Evolutionary conservation across 1,140 invertebrate species (phyloP).

Genomic region (Drepana arcuata): DNA sequence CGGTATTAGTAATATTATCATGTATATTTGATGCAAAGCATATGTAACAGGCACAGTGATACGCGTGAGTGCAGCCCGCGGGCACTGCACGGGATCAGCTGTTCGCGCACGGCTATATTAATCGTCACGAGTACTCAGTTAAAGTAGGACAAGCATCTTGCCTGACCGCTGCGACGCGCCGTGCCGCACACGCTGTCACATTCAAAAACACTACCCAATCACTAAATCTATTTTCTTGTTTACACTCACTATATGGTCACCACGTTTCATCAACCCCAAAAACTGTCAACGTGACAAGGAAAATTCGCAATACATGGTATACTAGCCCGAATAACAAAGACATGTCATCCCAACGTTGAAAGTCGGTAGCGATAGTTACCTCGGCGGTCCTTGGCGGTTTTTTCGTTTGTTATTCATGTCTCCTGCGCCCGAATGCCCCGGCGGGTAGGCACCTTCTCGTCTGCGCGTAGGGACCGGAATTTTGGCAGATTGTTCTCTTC

Average conservation of each 20-base stretch:
- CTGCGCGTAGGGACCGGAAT: conserved; percentile 77
- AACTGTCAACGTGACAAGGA: conserved; percentile 51
- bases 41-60: too few species aligned
- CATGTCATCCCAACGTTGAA: conserved; percentile 52
- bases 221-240: conserved; percentile 45
- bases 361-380: conserved; percentile 63
- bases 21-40: too few species aligned
- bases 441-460: conserved; percentile 73
- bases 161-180: conserved; percentile 27
- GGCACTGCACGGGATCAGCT: conserved; percentile 43
- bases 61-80: too few species aligned
- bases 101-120: conserved; percentile 65
- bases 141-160: conserved; percentile 67
- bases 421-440: conserved; percentile 71
- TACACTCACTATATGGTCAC: conserved; percentile 40
- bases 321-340: conserved; percentile 55
- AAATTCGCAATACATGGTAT: conserved; percentile 33
- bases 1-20: too few species aligned
- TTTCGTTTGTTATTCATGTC: conserved; percentile 75
- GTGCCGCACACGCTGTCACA: conserved; percentile 34
- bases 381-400: conserved; percentile 73
- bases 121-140: conserved; percentile 51
- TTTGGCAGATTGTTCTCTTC: conserved; percentile 73
- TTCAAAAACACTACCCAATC: conserved; percentile 23
- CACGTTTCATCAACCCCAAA: conserved; percentile 29